These are phyloP conservation scores for Cryptophagus acutangulus DNA, from an alignment of 2,888 invertebrate species.

Conservation along the genomic window DNA sequence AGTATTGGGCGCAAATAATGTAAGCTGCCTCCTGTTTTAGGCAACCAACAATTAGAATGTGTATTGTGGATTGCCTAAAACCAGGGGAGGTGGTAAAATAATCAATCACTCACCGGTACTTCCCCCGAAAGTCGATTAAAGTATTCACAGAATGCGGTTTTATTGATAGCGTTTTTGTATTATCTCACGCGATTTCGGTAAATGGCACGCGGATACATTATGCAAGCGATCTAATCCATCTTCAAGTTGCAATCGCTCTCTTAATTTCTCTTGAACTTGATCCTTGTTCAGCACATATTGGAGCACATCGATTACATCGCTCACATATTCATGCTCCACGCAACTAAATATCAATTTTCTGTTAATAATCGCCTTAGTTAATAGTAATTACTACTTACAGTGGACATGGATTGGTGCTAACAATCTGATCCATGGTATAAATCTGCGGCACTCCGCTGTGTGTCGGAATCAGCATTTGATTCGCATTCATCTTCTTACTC, in stretches of 20 bases:
- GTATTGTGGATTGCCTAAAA: no score
- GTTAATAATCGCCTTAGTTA: neutral
- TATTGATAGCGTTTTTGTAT: conserved; percentile 51
- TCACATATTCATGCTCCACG: conserved; percentile 51
- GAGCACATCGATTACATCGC: conserved; percentile 47
- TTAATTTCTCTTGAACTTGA: conserved; percentile 42
- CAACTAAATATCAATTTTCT: conserved; percentile 41
- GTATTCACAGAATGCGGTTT: no score
- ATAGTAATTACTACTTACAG: conserved; percentile 42
- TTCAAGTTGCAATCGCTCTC: conserved; percentile 37
- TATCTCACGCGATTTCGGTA: conserved; percentile 52
- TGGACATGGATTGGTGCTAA: conserved; percentile 51
- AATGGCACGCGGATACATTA: conserved; percentile 51
- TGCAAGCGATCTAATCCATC: conserved; percentile 47
- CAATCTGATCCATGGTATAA: conserved; percentile 42
- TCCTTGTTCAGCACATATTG: conserved; percentile 44
- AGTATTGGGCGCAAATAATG: no score
- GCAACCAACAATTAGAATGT: no score
- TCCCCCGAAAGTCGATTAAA: no score
- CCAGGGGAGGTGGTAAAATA: no score
- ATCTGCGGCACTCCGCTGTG: conserved; percentile 39
- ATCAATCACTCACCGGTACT: no score
- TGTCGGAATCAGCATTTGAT: conserved; percentile 42
- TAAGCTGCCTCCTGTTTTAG: no score
- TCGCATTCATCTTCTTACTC: conserved; percentile 33